phyloP scores from a whole-genome alignment of 2,113 vertebrate species.

The Phylloscopus trochiloides region DNA sequence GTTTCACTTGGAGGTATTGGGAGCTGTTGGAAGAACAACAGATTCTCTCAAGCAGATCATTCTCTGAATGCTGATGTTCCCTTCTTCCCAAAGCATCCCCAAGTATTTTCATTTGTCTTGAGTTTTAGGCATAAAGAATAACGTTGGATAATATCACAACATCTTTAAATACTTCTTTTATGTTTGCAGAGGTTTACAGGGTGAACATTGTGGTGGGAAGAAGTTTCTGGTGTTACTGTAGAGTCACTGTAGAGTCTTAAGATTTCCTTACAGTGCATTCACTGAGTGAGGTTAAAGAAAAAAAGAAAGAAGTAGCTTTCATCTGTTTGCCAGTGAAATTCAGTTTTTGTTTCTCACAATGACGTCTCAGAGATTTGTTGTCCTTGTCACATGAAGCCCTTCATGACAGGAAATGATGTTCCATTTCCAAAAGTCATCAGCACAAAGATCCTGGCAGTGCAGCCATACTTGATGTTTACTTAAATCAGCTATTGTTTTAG shows the following conservation, averaged over 20 bases:
- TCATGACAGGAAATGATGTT: not conserved
- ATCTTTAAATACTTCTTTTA: not conserved
- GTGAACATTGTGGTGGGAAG: not conserved
- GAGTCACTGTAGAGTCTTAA: not conserved
- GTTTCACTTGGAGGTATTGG: not conserved
- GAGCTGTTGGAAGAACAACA: not conserved
- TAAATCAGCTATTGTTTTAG: not conserved
- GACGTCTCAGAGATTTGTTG: not conserved
- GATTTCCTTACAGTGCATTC: not conserved
- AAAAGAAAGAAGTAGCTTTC: not conserved
- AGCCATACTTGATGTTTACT: not conserved
- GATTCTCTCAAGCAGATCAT: not conserved
- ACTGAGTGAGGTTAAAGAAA: not conserved
- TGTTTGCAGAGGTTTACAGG: not conserved
- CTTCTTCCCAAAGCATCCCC: not conserved
- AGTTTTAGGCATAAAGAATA: not conserved
- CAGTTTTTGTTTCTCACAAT: not conserved
- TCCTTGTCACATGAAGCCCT: not conserved
- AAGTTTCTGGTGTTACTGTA: not conserved
- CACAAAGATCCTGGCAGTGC: not conserved
- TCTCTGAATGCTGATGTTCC: not conserved
- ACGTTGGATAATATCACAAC: not conserved
- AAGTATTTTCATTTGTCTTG: not conserved
- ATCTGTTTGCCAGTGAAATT: not conserved
- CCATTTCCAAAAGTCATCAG: not conserved